phyloP scores from a whole-genome alignment of 2,888 invertebrate genomes.

The Hirtodrosophila confusa region DNA sequence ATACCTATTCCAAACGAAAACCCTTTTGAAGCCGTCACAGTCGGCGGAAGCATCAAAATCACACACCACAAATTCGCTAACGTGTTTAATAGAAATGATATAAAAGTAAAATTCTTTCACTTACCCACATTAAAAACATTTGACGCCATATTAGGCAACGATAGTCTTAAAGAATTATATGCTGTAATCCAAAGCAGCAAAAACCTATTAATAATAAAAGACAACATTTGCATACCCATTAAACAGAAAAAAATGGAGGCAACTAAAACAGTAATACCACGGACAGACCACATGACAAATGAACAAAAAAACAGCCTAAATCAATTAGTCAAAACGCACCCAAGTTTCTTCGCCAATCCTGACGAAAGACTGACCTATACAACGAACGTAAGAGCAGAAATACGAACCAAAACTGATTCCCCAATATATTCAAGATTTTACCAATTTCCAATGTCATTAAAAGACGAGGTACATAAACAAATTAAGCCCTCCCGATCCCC shows the following conservation, averaged over 20 bases:
- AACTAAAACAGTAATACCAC: too few relatives aligned
- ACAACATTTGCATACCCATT: too few relatives aligned
- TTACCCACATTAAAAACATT: too few relatives aligned
- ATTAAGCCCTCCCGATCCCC: neutral
- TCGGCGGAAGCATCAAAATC: neutral
- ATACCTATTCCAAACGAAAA: neutral
- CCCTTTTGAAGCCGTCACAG: neutral
- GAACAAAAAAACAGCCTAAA: neutral
- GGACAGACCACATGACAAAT: too few relatives aligned
- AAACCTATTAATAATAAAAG: neutral
- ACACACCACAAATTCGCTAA: neutral
- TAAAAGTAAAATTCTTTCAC: neutral
- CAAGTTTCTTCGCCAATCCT: conserved; percentile 33
- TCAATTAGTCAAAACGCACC: conserved; percentile 5
- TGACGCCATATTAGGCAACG: too few relatives aligned
- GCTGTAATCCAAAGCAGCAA: too few relatives aligned
- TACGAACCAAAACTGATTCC: neutral
- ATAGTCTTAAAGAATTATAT: too few relatives aligned
- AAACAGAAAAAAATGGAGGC: too few relatives aligned
- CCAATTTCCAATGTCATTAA: neutral
- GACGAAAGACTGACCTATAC: conserved; percentile 21
- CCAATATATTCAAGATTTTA: neutral
- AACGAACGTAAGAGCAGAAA: conserved; percentile 26
- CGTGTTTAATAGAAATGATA: neutral
- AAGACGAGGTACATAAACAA: neutral